Conservation (phyloP, 2,888 invertebrate genomes). For the Drosophila bunnanda region DNA sequence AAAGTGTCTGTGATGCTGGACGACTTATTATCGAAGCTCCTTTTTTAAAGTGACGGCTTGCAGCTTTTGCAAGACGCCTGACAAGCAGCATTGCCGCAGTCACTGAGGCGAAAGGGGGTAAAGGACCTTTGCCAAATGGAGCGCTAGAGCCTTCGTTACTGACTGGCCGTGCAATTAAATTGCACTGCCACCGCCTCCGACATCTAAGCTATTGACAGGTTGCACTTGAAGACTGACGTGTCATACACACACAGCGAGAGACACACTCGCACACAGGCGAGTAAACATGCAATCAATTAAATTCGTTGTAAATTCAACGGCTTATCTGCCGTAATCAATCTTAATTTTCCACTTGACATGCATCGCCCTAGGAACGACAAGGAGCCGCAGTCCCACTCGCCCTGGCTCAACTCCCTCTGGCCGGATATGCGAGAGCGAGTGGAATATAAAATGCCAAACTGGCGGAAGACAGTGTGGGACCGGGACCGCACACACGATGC, state of each 20-base stretch:
- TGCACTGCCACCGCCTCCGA: conserved; percentile 55
- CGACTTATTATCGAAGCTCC: conserved; percentile 68
- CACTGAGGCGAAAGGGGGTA: conserved; percentile 16
- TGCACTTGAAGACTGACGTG: conserved; percentile 70
- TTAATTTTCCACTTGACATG: conserved; percentile 81
- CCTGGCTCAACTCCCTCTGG: conserved; percentile 19
- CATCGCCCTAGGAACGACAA: conserved; percentile 51
- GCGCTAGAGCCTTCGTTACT: conserved; percentile 16
- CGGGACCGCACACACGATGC: conserved; percentile 13
- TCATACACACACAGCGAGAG: conserved; percentile 7
- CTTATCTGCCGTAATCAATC: conserved; percentile 80
- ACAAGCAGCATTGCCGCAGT: conserved; percentile 47
- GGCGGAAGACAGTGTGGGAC: conserved; percentile 10
- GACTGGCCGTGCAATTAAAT: conserved; percentile 70
- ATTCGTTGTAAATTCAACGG: conserved; percentile 81
- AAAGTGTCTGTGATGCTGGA: conserved; percentile 26
- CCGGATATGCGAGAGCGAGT: conserved; percentile 2
- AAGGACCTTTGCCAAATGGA: conserved; percentile 11
- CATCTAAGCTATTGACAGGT: conserved; percentile 71
- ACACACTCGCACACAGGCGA: conserved; percentile 48
- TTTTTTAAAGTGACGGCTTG: conserved; percentile 50
- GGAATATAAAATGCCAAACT: conserved; percentile 10
- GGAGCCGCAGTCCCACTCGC: conserved; percentile 24
- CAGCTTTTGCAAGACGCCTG: conserved; percentile 43
- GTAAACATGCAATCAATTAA: conserved; percentile 80